These are phyloP conservation scores for Rhodophaea formosa DNA, from an alignment of 2,888 invertebrate genomes.

Conservation along the genomic window DNA sequence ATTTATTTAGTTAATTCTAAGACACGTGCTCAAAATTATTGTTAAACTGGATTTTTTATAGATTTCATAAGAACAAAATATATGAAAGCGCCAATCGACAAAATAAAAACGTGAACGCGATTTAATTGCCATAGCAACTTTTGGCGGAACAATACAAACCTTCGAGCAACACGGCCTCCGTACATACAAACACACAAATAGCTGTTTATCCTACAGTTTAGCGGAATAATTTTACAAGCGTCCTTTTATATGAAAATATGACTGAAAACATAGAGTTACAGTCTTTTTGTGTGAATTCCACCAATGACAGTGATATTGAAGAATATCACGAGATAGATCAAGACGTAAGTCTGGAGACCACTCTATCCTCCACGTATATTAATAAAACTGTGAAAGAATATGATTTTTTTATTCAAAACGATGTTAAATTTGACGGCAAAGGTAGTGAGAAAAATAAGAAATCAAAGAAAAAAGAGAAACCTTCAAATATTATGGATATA, in stretches of 20 bases:
- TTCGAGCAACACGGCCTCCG: too few relatives aligned
- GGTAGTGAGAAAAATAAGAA: constrained; percentile 47
- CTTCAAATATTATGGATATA: constrained; percentile 56
- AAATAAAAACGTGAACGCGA: neutral
- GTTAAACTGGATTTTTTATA: too few relatives aligned
- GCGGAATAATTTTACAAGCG: too few relatives aligned
- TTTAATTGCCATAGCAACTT: constrained; percentile 42
- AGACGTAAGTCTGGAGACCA: constrained; percentile 37
- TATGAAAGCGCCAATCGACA: too few relatives aligned
- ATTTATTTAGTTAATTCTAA: too few relatives aligned
- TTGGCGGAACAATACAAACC: constrained; percentile 36
- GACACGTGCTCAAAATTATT: too few relatives aligned
- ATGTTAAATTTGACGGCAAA: constrained; percentile 42
- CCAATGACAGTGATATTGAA: constrained; percentile 52
- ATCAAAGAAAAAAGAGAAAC: constrained; percentile 43
- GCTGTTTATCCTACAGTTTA: too few relatives aligned
- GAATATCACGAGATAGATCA: constrained; percentile 65
- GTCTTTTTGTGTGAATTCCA: constrained; percentile 37
- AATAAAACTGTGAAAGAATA: constrained; percentile 42
- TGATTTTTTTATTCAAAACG: constrained; percentile 59
- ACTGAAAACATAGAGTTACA: constrained; percentile 56
- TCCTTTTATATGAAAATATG: constrained; percentile 37
- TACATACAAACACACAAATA: too few relatives aligned
- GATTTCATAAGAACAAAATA: too few relatives aligned
- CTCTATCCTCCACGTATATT: constrained; percentile 34